A percentile compares a stretch with the other conserved stretches of the same genome.
Evolutionary conservation across 2,888 invertebrate species (phyloP).

Genomic region (Arge pagana): DNA sequence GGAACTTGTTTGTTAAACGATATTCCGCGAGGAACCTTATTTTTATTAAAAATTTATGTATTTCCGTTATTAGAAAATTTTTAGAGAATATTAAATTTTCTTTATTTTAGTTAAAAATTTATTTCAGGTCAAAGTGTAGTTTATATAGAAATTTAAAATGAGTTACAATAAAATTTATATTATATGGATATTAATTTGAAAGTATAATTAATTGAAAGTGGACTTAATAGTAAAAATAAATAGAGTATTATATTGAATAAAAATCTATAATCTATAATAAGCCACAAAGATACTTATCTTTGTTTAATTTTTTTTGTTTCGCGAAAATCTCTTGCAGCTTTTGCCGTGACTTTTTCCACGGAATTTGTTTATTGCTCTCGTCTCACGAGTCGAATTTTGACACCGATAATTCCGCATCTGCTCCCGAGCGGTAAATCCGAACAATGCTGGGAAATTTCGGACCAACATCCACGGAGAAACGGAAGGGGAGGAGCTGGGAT

Average conservation of each 20-base stretch:
- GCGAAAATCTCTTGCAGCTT: too few relatives aligned
- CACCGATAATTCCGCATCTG: too few relatives aligned
- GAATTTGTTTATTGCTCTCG: too few relatives aligned
- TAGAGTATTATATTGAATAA: slow-evolving; percentile 64
- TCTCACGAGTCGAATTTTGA: too few relatives aligned
- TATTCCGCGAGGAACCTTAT: slow-evolving; percentile 66
- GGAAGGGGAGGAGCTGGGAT: too few relatives aligned
- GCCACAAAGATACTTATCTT: too few relatives aligned
- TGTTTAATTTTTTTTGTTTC: too few relatives aligned
- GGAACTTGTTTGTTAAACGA: slow-evolving; percentile 73
- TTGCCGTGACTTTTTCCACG: too few relatives aligned
- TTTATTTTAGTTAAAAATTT: slow-evolving; percentile 56
- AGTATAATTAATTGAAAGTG: slow-evolving; percentile 64
- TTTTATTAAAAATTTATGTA: slow-evolving; percentile 60
- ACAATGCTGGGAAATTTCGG: too few relatives aligned
- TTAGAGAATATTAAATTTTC: slow-evolving; percentile 61
- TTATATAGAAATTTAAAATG: slow-evolving; percentile 69
- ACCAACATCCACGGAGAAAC: too few relatives aligned
- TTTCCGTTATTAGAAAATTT: slow-evolving; percentile 56
- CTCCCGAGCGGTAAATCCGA: too few relatives aligned
- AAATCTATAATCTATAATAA: slow-evolving; percentile 73
- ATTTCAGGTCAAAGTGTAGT: slow-evolving; percentile 76
- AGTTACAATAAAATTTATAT: slow-evolving; percentile 68
- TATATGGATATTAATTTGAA: slow-evolving; percentile 58
- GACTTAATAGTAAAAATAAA: slow-evolving; percentile 71